phyloP scores from a whole-genome alignment of 2,888 invertebrate genomes.

The Ectemnius continuus region DNA sequence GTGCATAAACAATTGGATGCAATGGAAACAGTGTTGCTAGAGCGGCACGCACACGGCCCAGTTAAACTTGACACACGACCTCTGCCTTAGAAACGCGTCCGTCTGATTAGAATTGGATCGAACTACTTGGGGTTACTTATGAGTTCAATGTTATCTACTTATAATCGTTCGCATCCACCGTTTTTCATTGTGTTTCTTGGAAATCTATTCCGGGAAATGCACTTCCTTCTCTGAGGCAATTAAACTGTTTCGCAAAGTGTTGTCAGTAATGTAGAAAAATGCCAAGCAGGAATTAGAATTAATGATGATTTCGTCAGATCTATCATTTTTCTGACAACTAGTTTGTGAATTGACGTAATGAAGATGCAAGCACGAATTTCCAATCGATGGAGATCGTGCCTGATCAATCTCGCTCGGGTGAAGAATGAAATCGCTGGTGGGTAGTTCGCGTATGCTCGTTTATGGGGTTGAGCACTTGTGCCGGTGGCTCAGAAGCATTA shows the following conservation, averaged over 20 bases:
- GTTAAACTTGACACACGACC: conserved; percentile 57
- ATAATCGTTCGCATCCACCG: neutral
- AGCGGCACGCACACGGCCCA: conserved; percentile 29
- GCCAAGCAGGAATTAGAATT: too few relatives aligned
- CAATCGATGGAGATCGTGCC: neutral
- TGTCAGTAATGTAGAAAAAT: too few relatives aligned
- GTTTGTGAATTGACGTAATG: neutral
- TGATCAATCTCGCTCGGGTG: neutral
- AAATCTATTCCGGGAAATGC: too few relatives aligned
- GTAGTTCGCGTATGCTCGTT: conserved; percentile 29
- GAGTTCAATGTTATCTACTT: conserved; percentile 49
- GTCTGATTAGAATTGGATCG: conserved; percentile 57
- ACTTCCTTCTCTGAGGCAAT: too few relatives aligned
- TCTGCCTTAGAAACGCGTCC: conserved; percentile 43
- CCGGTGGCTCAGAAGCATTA: conserved; percentile 27
- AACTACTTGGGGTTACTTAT: conserved; percentile 42
- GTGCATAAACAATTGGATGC: too few relatives aligned
- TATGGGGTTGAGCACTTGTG: conserved; percentile 37
- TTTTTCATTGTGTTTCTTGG: too few relatives aligned
- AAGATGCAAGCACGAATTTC: too few relatives aligned
- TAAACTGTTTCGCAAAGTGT: too few relatives aligned
- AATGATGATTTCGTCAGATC: too few relatives aligned
- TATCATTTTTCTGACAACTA: too few relatives aligned
- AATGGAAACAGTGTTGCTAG: conserved; percentile 36
- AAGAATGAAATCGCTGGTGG: neutral